Evolutionary conservation across 2,113 vertebrate genomes (phyloP), one percentile per base, ranked within the genome.

Genomic region (Eulemur macaco): DNA sequence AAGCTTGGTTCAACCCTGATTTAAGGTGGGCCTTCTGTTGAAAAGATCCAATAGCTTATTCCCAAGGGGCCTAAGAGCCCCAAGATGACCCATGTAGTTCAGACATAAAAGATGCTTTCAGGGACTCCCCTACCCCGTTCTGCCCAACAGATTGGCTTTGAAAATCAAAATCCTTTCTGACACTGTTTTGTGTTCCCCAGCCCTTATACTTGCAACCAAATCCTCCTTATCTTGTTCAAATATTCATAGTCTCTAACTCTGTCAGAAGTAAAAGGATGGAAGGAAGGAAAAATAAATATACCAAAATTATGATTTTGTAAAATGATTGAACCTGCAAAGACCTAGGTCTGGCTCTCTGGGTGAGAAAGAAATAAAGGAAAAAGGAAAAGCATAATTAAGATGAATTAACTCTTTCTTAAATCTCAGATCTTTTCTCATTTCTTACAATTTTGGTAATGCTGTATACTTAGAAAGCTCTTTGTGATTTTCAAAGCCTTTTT

Each of bases 401-500:
- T 56, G 29, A 80, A 34, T 39, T 50, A 64, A 13, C 14, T 31
- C 47, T 80, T 92, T 47, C 29, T 87, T 74, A 73, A 82, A 77
- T 93, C n/a, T 87, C 45, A 90, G 25, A 6, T 90, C 17, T 60
- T 86, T 87, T 77, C 37, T 89, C 37, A 85, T 63, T 94, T 86
- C 54, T 83, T 91, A 64, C 17, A 88, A 89, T 85, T 91, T 95
- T 82, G n/a, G 8, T 54, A 47, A 80, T 45, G 27, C 34, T 85
- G 85, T 64, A 13, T 56, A 76, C 25, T 74, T 88, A 34, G 21
- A 63, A 25, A 83, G 12, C 23, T 66, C 29, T 90, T 73, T 77
- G 45, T 83, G 39, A 69, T 82, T 86, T 87, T 86, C 23, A 86
- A 60, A 58, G n/a, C 6, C 29, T n/a, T 63, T 86, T 85, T 64